phyloP scores from a whole-genome alignment of 2,888 invertebrate genomes.

The Monopis laevigella region DNA sequence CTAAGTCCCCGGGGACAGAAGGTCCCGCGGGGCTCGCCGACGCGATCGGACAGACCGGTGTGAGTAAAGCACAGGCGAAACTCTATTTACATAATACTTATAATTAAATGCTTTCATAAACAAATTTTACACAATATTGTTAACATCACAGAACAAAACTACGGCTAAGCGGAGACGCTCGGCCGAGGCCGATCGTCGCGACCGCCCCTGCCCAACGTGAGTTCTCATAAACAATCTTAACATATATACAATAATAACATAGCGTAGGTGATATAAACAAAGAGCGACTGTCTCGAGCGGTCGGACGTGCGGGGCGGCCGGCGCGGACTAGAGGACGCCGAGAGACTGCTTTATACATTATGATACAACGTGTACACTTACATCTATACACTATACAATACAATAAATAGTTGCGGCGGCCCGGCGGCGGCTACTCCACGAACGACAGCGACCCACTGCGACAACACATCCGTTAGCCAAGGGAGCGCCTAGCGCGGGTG shows the following conservation, averaged over 20 bases:
- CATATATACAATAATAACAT: constrained; percentile 10
- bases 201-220: too few species aligned
- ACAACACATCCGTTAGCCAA: constrained; percentile 13
- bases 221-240: too few species aligned
- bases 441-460: constrained; percentile 12
- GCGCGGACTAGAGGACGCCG: constrained; percentile 7
- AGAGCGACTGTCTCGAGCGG: too few species aligned
- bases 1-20: too few species aligned
- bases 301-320: too few species aligned
- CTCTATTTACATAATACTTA: constrained; percentile 26
- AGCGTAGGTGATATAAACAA: background rate
- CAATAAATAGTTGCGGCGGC: constrained; percentile 17
- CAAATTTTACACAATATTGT: constrained; percentile 36
- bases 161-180: constrained; percentile 37
- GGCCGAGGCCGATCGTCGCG: constrained; percentile 1
- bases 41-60: background rate
- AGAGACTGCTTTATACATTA: constrained; percentile 1
- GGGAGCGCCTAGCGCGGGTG: too few species aligned
- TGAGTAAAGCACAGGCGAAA: constrained; percentile 4
- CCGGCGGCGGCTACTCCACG: constrained; percentile 12
- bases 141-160: constrained; percentile 57
- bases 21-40: too few species aligned
- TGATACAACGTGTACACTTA: too few species aligned
- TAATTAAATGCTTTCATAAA: constrained; percentile 35
- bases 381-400: constrained; percentile 19